phyloP scores from a whole-genome alignment of 1,140 invertebrate species.

The Brachionus calyciflorus region DNA sequence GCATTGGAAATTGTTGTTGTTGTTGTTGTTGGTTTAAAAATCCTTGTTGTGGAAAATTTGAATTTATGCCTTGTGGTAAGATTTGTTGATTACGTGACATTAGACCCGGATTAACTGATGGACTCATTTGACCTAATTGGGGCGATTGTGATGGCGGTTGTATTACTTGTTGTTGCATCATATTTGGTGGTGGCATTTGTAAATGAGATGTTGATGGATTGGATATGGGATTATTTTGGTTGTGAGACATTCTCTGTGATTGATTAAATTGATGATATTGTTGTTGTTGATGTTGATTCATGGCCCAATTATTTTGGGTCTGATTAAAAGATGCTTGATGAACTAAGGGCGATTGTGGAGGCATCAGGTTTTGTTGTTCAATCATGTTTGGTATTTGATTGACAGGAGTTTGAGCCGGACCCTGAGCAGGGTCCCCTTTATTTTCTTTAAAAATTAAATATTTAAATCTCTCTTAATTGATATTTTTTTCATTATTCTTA shows the following conservation, averaged over 20 bases:
- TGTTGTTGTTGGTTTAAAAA: neutral
- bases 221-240: neutral
- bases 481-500: neutral
- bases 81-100: neutral
- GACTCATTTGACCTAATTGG: neutral
- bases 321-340: neutral
- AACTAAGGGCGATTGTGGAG: neutral
- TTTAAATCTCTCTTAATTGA: neutral
- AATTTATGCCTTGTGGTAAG: neutral
- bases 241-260: neutral
- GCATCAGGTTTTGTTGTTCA: neutral
- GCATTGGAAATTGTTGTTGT: neutral
- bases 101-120: neutral
- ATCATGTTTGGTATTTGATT: neutral
- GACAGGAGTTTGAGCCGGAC: neutral
- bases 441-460: neutral
- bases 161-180: neutral
- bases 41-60: neutral
- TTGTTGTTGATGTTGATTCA: neutral
- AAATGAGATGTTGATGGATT: neutral
- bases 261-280: neutral
- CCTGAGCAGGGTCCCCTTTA: slow-evolving; percentile 35
- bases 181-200: slow-evolving; percentile 30
- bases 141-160: neutral
- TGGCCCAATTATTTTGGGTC: too few species aligned